Percentiles rank a stretch among this genome's conserved stretches.
These are phyloP conservation scores for Semotilus atromaculatus DNA, from an alignment of 2,797 vertebrate genomes.

Conservation along the genomic window DNA sequence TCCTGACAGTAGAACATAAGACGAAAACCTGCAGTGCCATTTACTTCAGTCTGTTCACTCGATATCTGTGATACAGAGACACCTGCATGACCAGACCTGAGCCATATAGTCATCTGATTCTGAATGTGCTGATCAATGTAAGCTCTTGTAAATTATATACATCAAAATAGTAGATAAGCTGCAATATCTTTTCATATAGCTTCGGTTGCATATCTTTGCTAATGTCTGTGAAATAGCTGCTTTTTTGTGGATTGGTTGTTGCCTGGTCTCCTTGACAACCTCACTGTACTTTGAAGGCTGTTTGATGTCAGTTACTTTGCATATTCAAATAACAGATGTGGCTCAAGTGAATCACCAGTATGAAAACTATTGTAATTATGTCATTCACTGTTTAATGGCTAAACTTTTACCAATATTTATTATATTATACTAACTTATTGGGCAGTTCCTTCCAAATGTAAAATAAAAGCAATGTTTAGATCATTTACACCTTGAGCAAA, in stretches of 20 bases:
- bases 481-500: background rate
- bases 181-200: slow-evolving; percentile 1
- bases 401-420: background rate
- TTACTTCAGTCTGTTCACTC: background rate
- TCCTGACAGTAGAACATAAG: slow-evolving; percentile 18
- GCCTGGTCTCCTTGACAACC: slow-evolving; percentile 51
- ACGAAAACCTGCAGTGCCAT: slow-evolving; percentile 9
- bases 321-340: slow-evolving; percentile 59
- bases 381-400: background rate
- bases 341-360: slow-evolving; percentile 26
- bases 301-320: slow-evolving; percentile 53
- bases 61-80: slow-evolving; percentile 24
- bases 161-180: background rate
- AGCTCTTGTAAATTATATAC: background rate
- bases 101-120: background rate
- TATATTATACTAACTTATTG: no score
- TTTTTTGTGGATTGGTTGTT: slow-evolving; percentile 37
- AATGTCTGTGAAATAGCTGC: background rate
- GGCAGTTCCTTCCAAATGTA: background rate
- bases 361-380: slow-evolving; percentile 46
- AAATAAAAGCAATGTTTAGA: background rate
- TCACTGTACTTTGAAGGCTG: slow-evolving; percentile 30
- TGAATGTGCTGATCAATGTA: background rate
- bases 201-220: slow-evolving; percentile 29
- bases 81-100: slow-evolving; percentile 17